phyloP scores from a whole-genome alignment of 2,797 vertebrate species.

The Sibirionetta formosa region DNA sequence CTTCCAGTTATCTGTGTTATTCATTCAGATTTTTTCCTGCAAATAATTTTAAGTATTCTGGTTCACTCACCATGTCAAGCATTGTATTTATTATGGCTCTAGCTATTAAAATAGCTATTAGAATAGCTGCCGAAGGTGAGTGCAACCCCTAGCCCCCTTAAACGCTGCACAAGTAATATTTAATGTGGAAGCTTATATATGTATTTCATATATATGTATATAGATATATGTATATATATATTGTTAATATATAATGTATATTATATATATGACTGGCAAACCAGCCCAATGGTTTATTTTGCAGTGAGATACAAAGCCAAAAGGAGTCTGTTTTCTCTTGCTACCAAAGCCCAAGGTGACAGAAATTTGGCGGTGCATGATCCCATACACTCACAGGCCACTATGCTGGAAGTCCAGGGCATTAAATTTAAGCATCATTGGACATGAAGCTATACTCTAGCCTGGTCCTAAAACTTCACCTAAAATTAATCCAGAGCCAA shows the following conservation, averaged over 20 bases:
- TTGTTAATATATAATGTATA: no score
- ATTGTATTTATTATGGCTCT: neutral
- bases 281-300: neutral
- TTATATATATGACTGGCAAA: neutral
- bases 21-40: neutral
- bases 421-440: neutral
- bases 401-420: neutral
- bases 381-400: neutral
- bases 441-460: neutral
- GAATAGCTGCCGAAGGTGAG: neutral
- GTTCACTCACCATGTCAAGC: neutral
- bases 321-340: constrained; percentile 2
- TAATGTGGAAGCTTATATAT: neutral
- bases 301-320: neutral
- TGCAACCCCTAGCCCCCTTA: neutral
- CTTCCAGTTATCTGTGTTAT: neutral
- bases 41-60: neutral
- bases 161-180: neutral
- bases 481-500: neutral
- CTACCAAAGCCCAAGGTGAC: constrained; percentile 5
- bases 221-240: no score
- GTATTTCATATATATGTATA: no score
- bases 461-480: neutral
- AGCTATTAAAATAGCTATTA: neutral
- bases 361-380: neutral